A percentile compares a stretch with the other conserved stretches of the same genome.
These are phyloP conservation scores for Tethea ocularis DNA, from an alignment of 2,888 invertebrate genomes.

Conservation along the genomic window DNA sequence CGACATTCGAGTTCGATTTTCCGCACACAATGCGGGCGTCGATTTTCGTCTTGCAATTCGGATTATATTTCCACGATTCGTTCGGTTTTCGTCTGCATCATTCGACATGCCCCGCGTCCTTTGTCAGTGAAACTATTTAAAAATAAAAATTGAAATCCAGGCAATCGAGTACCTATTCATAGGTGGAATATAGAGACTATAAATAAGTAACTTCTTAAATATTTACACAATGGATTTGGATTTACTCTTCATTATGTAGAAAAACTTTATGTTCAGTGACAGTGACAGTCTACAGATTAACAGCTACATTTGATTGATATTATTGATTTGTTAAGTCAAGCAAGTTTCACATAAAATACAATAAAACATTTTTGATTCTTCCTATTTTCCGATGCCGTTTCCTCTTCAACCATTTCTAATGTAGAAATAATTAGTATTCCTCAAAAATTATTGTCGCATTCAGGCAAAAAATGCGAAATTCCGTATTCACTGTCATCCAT, in stretches of 20 bases:
- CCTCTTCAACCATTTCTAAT: too few relatives aligned
- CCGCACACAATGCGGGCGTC: slow-evolving; percentile 72
- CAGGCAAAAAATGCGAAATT: slow-evolving; percentile 8
- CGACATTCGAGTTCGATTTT: slow-evolving; percentile 78
- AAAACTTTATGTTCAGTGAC: background rate
- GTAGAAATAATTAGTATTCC: background rate
- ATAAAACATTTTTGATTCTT: too few relatives aligned
- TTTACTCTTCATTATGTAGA: too few relatives aligned
- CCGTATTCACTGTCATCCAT: slow-evolving; percentile 47
- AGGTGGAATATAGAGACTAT: too few relatives aligned
- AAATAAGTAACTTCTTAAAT: too few relatives aligned
- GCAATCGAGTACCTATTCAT: background rate
- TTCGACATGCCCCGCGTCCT: slow-evolving; percentile 25
- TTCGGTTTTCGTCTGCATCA: slow-evolving; percentile 58
- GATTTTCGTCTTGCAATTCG: slow-evolving; percentile 75
- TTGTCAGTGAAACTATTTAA: slow-evolving; percentile 12
- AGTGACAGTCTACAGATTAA: background rate
- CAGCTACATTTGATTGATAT: background rate
- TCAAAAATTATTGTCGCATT: background rate
- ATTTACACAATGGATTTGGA: too few relatives aligned
- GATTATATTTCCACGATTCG: slow-evolving; percentile 68
- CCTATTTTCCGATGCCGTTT: too few relatives aligned
- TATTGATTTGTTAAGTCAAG: background rate
- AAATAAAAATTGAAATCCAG: background rate
- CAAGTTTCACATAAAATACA: background rate